These are phyloP conservation scores for Antennarius striatus DNA, from an alignment of 2,113 vertebrate genomes.

Conservation along the genomic window DNA sequence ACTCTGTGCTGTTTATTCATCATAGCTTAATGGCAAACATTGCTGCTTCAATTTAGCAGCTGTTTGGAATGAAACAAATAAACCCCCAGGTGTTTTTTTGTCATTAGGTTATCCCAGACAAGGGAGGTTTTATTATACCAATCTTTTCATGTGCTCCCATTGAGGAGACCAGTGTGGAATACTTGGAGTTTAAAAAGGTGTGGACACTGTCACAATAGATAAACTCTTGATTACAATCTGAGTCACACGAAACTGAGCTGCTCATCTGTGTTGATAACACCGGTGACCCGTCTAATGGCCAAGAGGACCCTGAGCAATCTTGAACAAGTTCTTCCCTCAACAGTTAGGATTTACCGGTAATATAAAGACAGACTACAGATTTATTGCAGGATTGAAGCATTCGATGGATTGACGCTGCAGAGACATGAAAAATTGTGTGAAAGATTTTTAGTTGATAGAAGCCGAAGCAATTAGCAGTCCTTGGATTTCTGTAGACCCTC, in stretches of 20 bases:
- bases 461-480: conserved; percentile 59
- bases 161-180: too few species aligned
- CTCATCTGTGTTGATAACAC: conserved; percentile 50
- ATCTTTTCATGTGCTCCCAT: too few species aligned
- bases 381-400: conserved; percentile 37
- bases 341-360: conserved; percentile 62
- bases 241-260: conserved; percentile 34
- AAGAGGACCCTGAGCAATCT: conserved; percentile 47
- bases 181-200: too few species aligned
- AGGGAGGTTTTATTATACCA: neutral
- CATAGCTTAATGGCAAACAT: conserved; percentile 57
- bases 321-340: conserved; percentile 56
- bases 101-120: conserved; percentile 27
- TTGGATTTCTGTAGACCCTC: conserved; percentile 56
- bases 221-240: conserved; percentile 15
- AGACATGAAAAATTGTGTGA: conserved; percentile 36
- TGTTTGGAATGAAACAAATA: conserved; percentile 68
- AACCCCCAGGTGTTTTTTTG: conserved; percentile 41
- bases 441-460: conserved; percentile 51
- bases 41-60: conserved; percentile 60
- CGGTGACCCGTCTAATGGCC: conserved; percentile 36
- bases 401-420: conserved; percentile 25
- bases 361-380: conserved; percentile 36
- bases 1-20: conserved; percentile 32
- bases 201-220: conserved; percentile 8